These are phyloP conservation scores for Ictidomys tridecemlineatus DNA, from an alignment of 2,113 vertebrate genomes.

Conservation along the genomic window DNA sequence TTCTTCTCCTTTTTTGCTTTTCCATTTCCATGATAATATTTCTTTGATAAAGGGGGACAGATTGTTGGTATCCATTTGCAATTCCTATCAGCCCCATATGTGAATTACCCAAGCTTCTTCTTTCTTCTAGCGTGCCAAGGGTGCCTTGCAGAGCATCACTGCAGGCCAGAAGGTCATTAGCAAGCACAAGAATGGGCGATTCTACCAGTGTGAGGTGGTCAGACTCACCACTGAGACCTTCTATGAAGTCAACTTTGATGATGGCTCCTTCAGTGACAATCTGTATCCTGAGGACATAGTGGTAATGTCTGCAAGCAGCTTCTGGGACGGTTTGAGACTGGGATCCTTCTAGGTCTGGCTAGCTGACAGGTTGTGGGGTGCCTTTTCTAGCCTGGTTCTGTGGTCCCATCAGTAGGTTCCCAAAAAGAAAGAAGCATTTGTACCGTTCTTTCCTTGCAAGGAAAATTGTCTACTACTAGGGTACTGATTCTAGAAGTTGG, in stretches of 20 bases:
- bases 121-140: slow-evolving; percentile 92
- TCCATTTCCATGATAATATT: background rate
- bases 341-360: background rate
- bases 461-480: background rate
- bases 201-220: slow-evolving; percentile 98
- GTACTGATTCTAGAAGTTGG: background rate
- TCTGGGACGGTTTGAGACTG: background rate
- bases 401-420: background rate
- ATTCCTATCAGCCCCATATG: background rate
- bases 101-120: slow-evolving; percentile 52
- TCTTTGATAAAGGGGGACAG: background rate
- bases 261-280: slow-evolving; percentile 98
- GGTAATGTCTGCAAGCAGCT: slow-evolving; percentile 85
- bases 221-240: slow-evolving; percentile 97
- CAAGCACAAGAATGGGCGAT: slow-evolving; percentile 98
- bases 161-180: slow-evolving; percentile 97
- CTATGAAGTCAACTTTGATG: slow-evolving; percentile 99
- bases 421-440: background rate
- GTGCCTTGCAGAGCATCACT: slow-evolving; percentile 94
- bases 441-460: background rate
- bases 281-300: slow-evolving; percentile 98
- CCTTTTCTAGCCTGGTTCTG: background rate
- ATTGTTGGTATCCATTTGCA: background rate
- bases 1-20: background rate
- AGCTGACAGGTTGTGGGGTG: background rate